Conservation (phyloP, 2,797 vertebrate genomes). For the Synaphobranchus kaupii region DNA sequence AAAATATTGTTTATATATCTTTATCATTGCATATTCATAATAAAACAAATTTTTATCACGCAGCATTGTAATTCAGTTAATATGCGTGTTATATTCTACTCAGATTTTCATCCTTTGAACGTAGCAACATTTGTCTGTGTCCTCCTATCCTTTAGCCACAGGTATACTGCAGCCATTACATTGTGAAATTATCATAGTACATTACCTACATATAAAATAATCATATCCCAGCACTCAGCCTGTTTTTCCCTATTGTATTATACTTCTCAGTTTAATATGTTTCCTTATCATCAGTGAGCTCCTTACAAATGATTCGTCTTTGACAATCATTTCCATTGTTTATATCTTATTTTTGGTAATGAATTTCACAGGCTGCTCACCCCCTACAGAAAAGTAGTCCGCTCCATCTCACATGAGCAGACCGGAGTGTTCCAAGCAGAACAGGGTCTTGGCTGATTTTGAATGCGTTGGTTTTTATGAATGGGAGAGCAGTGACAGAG, state of each 20-base stretch:
- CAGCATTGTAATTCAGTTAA: neutral
- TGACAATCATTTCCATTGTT: neutral
- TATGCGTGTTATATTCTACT: neutral
- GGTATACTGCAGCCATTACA: neutral
- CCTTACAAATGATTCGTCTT: neutral
- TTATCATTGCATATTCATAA: neutral
- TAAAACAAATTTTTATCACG: neutral
- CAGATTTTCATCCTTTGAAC: neutral
- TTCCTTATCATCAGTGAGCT: neutral
- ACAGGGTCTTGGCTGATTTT: neutral
- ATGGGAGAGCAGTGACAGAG: conserved; percentile 14
- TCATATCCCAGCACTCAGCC: no score
- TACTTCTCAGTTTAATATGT: neutral
- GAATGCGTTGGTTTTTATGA: conserved; percentile 25
- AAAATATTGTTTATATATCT: neutral
- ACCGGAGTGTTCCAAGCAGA: neutral
- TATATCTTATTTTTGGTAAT: neutral
- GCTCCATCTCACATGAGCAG: neutral
- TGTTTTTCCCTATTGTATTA: no score
- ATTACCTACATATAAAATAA: no score
- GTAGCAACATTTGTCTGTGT: neutral
- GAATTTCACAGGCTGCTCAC: neutral
- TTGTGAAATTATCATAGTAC: neutral
- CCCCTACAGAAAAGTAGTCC: neutral
- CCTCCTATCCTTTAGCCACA: neutral